Conservation (phyloP, 2,888 invertebrate genomes). For the Caenorhabditis zanzibari region DNA sequence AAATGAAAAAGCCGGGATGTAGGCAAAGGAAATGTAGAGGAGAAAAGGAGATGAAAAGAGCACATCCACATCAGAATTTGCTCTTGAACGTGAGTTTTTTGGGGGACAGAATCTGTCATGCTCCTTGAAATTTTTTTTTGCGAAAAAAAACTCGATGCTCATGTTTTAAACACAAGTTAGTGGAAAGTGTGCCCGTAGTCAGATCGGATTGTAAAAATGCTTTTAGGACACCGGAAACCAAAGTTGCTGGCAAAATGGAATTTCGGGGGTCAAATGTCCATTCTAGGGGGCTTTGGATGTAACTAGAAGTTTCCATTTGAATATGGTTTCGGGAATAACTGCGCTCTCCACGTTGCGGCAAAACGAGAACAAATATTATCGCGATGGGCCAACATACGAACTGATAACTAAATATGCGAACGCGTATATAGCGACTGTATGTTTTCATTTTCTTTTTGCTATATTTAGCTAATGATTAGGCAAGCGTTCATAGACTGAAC, state of each 20-base stretch:
- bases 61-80: constrained; percentile 45
- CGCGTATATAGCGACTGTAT: neutral
- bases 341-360: neutral
- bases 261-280: constrained; percentile 8
- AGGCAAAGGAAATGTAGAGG: constrained; percentile 2
- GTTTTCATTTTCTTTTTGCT: neutral
- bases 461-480: neutral
- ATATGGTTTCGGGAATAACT: neutral
- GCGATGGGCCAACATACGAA: neutral
- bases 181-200: constrained; percentile 28
- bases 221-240: constrained; percentile 35
- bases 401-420: neutral
- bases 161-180: constrained; percentile 44
- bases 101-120: constrained; percentile 32
- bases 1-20: constrained; percentile 8
- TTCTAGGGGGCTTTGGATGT: neutral
- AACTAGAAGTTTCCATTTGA: neutral
- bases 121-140: constrained; percentile 17
- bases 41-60: too few species aligned
- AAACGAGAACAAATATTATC: constrained; percentile 9
- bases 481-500: neutral
- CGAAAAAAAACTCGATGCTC: constrained; percentile 17
- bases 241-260: neutral
- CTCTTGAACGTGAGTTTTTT: constrained; percentile 26
- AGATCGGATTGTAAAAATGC: constrained; percentile 30